Evolutionary conservation across 1,140 invertebrate genomes (phyloP), one percentile per base, ranked within the genome.

Genomic region (Gryon sp.): DNA sequence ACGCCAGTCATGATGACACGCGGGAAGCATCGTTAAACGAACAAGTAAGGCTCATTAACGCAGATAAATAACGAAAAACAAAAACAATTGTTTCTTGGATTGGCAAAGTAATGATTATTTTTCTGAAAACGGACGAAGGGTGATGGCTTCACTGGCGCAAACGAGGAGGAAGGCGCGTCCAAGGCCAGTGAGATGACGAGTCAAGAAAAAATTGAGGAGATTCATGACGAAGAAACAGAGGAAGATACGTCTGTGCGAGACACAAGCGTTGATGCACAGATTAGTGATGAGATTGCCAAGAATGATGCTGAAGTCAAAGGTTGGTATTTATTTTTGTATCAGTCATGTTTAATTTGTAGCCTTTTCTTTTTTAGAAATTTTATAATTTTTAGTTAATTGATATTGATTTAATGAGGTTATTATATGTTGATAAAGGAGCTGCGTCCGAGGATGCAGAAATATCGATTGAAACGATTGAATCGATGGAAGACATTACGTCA

Each of bases 131-230:
- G 70, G 70, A 53, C 70, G 48, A 60, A 77, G 75, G 75, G 66
- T 30, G 57, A 63, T 45, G 52, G 40, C 9, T 52, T 55, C 3
- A 22, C 28, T n/a, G 59, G 73, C 66, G 78, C 19, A 76, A 79
- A 59, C 11, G 80, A 55, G 5, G 74, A 86, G 15, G 80, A 77
- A 59, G 53, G 63, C 34, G 77, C 70, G 11, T 78, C 76, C 50
- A 82, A 83, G 43, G 82, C 9, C 4, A 5, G 5, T 4, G 73
- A 16, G 76, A 72, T 6, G 77, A 55, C 63, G 48, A 53, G 41
- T 79, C 83, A 16, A 9, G 66, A 62, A 41, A 12, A 38, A 55
- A 36, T 12, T 43, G 48, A 40, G n/a, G 48, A 41, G 24, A 18
- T 7, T 36, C 18, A 50, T 30, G 52, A 15, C 28, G 41, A 76